Evolutionary conservation across 1,140 invertebrate genomes (phyloP), one percentile per base, ranked within the genome.

Genomic region (Atta texana): DNA sequence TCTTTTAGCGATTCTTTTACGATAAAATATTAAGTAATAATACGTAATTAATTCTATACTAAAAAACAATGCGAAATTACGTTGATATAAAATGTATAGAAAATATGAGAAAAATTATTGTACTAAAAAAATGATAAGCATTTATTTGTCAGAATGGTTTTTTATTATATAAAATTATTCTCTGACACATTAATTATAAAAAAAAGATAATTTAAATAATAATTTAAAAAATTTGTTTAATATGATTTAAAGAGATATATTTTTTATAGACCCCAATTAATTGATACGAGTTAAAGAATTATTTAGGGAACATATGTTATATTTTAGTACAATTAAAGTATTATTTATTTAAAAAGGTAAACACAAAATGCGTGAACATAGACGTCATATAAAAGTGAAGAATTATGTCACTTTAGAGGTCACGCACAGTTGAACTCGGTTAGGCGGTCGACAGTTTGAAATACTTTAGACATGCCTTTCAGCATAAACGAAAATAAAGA

Each of bases 401-500:
- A 68, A 1, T 4, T 31, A 7, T 44, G 39, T 44, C 16, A 16
- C 21, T 68, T 31, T 14, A 6, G 21, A 18, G 24, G 39, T 6
- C 10, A 53, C 3, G 31, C 3, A 16, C 34, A 3, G 6, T 88
- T 5, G 16, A 90, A 84, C 57, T 90, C 66, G 81, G 76, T 82
- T 31, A 68, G 14, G 0, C 55, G 53, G 28, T 77, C 34, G 49
- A 14, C 66, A 59, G n/a, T 31, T 59, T 74, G 61, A 74, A 84
- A 82, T 12, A 21, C n/a, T 77, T 59, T 57, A 55, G 44, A 28
- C 12, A 59, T 16, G 14, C 12, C 12, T 24, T 49, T 14, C 24
- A 8, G 34, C 12, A 12, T 57, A 57, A 87, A 81, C 59, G 72
- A 89, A 88, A 85, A 57, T 61, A 81, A 88, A 91, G 75, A 31